Percentiles rank a stretch among this genome's conserved stretches.
phyloP scores from a whole-genome alignment of 2,113 vertebrate species.

The Paramisgurnus dabryanus region DNA sequence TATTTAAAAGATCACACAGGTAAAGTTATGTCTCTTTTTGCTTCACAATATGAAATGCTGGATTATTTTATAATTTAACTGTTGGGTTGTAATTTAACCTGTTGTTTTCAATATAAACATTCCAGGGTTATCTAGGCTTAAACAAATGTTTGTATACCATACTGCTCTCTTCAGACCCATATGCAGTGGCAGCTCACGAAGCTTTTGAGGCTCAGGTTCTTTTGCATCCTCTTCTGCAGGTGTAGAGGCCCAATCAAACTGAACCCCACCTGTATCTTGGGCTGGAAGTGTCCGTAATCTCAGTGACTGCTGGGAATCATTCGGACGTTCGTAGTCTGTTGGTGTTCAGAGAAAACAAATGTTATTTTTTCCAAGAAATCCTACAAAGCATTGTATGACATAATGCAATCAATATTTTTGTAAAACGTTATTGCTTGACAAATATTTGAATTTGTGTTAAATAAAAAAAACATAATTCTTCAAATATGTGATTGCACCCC shows the following conservation, averaged over 20 bases:
- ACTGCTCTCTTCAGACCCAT: slow-evolving; percentile 70
- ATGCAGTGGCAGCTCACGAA: slow-evolving; percentile 58
- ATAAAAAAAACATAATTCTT: neutral
- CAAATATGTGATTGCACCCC: neutral
- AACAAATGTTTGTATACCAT: slow-evolving; percentile 55
- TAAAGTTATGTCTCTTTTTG: neutral
- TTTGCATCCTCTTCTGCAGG: slow-evolving; percentile 32
- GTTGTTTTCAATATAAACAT: no score
- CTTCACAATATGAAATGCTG: no score
- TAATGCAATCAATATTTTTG: neutral
- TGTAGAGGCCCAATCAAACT: slow-evolving; percentile 56
- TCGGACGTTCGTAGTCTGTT: slow-evolving; percentile 43
- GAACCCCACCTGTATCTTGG: slow-evolving; percentile 47
- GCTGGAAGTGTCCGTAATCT: slow-evolving; percentile 54
- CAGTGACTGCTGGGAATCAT: slow-evolving; percentile 52
- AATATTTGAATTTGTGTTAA: neutral
- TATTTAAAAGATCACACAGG: neutral
- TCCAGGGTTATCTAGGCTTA: no score
- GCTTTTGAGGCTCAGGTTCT: slow-evolving; percentile 35
- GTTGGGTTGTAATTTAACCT: no score
- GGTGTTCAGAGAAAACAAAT: neutral
- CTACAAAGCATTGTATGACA: neutral
- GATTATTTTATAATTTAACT: no score
- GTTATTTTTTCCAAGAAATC: neutral
- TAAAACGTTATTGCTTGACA: neutral